Evolutionary conservation across 2,888 invertebrate genomes (phyloP), one percentile per base, ranked within the genome.

Genomic region (Laspeyria flexula): DNA sequence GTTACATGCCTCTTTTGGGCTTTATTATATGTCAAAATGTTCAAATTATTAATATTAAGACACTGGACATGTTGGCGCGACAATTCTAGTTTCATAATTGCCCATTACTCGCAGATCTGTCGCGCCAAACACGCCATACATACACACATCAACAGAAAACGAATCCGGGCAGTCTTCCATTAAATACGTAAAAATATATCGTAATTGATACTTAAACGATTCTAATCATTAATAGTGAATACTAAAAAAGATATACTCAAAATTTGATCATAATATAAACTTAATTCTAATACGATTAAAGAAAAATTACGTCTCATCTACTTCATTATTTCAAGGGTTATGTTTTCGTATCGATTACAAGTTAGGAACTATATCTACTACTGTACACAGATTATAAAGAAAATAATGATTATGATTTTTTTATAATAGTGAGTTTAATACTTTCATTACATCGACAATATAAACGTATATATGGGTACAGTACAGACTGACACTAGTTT

Each of bases 341-440:
- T 83, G 86, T 80, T 86, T 86, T 86, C 84, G 84, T 83, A 87
- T 89, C 81, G 89, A 90, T 90, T 91, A 91, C 78, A 87, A 75
- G 77, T 89, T 86, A 91, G 91, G 90, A 91, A 90, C 91, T 91
- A 90, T 87, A 71, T 61, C 71, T 69, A 71, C 89, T 88, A 86
- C 91, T 91, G 90, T 91, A 91, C 91, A 91, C 91, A 91, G 77
- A 81, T 80, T 77, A 64, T 55, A 81, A 80, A 83, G 76, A 82
- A 84, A 85, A 85, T 79, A 78, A 79, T 74, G 77, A 76, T 76
- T 79, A 81, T 66, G 77, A 80, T 81, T 83, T 73, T 43, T 72
- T 68, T 73, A 73, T 77, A 73, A 70, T 78, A 77, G 69, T 60
- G 65, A 75, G 59, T 63, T 72, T 78, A 77, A 77, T 75, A 77